These are phyloP conservation scores for Hyles lineata DNA, from an alignment of 2,888 invertebrate species.

Conservation along the genomic window DNA sequence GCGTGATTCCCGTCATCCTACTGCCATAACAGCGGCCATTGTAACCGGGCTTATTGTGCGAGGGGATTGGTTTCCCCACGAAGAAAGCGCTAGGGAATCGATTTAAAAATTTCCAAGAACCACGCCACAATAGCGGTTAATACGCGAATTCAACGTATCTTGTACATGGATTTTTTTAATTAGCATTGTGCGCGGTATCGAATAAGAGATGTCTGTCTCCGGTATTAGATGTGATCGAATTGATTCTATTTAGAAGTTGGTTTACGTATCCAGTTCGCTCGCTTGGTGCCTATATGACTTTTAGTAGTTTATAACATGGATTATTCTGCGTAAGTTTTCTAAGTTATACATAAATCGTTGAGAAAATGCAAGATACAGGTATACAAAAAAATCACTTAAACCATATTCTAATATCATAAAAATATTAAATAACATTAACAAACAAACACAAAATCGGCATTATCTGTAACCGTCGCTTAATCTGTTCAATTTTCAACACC, in stretches of 20 bases:
- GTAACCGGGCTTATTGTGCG: constrained; percentile 76
- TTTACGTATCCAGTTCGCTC: not conserved
- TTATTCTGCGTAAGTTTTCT: too few species aligned
- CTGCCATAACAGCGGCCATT: constrained; percentile 71
- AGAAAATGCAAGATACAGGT: too few species aligned
- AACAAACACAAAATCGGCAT: not conserved
- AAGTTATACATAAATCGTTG: too few species aligned
- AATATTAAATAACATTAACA: not conserved
- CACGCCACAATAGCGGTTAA: constrained; percentile 74
- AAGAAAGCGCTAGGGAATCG: constrained; percentile 77
- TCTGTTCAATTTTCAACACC: not conserved
- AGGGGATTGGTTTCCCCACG: constrained; percentile 77
- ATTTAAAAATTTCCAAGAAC: constrained; percentile 80
- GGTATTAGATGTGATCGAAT: not conserved
- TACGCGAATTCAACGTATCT: constrained; percentile 66
- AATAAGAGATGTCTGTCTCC: not conserved
- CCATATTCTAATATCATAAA: not conserved
- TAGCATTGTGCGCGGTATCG: constrained; percentile 34
- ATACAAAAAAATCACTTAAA: too few species aligned
- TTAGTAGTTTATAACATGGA: not conserved
- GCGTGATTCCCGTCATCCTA: constrained; percentile 69
- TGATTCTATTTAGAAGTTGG: not conserved
- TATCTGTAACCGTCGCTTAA: not conserved
- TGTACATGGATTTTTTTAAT: constrained; percentile 62
- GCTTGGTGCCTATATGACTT: not conserved